Percentiles rank a stretch among this genome's conserved stretches.
These are phyloP conservation scores for Botrylloides violaceus DNA, from an alignment of 23 tunicate species.

Conservation along the genomic window DNA sequence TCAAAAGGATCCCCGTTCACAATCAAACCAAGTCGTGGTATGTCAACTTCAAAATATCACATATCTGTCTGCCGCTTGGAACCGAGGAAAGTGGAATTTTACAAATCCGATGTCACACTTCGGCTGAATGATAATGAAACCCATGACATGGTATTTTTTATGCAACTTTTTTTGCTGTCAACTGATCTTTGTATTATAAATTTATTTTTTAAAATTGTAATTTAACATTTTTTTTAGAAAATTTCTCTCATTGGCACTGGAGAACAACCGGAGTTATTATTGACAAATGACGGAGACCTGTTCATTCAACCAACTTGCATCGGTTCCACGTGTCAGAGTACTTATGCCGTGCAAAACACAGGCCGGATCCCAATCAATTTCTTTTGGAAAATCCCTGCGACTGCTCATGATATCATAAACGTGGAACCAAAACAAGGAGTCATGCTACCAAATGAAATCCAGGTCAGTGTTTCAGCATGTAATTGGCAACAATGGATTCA, in stretches of 20 bases:
- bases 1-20: conserved; percentile 28
- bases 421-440: conserved; percentile 44
- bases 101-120: conserved; percentile 27
- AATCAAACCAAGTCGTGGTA: conserved; percentile 57
- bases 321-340: conserved; percentile 17
- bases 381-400: conserved; percentile 38
- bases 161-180: background rate
- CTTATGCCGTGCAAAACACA: conserved; percentile 57
- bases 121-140: conserved; percentile 57
- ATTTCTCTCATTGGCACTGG: conserved; percentile 56
- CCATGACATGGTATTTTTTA: conserved; percentile 42
- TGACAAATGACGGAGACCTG: conserved; percentile 65
- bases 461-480: conserved; percentile 38
- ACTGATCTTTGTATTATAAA: background rate
- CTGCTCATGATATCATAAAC: conserved; percentile 25
- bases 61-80: conserved; percentile 35
- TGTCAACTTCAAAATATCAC: conserved; percentile 32
- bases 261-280: conserved; percentile 69
- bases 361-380: conserved; percentile 50
- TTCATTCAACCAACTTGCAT: conserved; percentile 75
- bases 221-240: conserved; percentile 27
- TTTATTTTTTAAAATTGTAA: no score
- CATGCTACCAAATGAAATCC: conserved; percentile 56
- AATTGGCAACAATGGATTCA: no score
- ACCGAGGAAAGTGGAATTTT: conserved; percentile 40